These are phyloP conservation scores for Anniella stebbinsi DNA, from an alignment of 2,797 vertebrate genomes.

Conservation along the genomic window DNA sequence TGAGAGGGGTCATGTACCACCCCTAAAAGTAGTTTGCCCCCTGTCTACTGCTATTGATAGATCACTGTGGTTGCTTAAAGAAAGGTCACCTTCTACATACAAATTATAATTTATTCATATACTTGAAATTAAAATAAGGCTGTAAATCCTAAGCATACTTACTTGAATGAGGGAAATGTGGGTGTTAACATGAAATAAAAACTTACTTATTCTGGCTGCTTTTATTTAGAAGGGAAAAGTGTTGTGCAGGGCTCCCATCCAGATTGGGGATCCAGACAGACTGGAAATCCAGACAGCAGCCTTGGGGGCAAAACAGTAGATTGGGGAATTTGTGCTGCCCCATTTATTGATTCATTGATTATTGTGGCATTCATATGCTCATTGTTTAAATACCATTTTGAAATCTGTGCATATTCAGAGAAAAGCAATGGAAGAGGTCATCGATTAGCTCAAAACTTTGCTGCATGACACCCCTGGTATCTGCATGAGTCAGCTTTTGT, in stretches of 20 bases:
- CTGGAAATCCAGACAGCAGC: no score
- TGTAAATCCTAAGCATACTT: neutral
- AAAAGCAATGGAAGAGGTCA: conserved; percentile 18
- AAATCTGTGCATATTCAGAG: conserved; percentile 14
- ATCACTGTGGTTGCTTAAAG: neutral
- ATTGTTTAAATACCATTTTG: conserved; percentile 11
- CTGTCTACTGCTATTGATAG: neutral
- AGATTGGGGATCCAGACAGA: neutral
- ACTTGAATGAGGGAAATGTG: neutral
- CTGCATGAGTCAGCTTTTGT: neutral
- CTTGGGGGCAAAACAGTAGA: neutral
- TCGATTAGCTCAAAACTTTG: conserved; percentile 3
- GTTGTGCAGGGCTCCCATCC: neutral
- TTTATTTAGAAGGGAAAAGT: neutral
- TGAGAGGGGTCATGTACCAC: no score
- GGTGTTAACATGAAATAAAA: neutral
- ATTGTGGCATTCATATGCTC: neutral
- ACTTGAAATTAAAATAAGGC: neutral
- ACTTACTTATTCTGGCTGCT: neutral
- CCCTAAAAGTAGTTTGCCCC: no score
- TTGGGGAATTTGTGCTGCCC: neutral
- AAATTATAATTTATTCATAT: neutral
- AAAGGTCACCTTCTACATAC: neutral
- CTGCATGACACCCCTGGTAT: neutral
- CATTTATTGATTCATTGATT: neutral